These are phyloP conservation scores for Xenopus borealis DNA, from an alignment of 2,113 vertebrate species.

Conservation along the genomic window DNA sequence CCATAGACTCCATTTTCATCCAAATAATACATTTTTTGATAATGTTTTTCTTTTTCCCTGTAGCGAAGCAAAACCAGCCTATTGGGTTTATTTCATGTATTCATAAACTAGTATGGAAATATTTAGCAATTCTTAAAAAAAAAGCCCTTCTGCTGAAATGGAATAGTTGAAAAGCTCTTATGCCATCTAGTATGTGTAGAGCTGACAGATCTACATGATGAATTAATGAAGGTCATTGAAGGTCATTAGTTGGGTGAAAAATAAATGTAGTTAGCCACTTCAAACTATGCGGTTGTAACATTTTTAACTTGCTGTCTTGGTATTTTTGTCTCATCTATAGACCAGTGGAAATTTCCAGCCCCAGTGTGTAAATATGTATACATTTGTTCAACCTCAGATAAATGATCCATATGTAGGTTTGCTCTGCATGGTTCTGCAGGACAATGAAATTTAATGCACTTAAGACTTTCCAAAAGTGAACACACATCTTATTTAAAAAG, in stretches of 20 bases:
- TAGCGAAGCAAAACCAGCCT: no score
- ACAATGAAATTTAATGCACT: slow-evolving; percentile 82
- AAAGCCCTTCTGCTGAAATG: no score
- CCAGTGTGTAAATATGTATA: neutral
- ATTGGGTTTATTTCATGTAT: no score
- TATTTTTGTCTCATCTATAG: neutral
- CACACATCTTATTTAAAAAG: slow-evolving; percentile 73
- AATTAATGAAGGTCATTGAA: neutral
- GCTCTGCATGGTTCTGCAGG: slow-evolving; percentile 77
- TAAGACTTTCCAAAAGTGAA: slow-evolving; percentile 75
- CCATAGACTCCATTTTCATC: no score
- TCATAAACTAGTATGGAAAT: no score
- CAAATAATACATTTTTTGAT: no score
- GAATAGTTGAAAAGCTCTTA: no score
- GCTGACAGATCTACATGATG: neutral
- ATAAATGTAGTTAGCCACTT: neutral
- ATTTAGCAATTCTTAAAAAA: no score
- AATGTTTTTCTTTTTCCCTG: no score
- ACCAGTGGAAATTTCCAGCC: neutral
- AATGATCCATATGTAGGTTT: slow-evolving; percentile 78
- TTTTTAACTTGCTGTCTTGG: neutral
- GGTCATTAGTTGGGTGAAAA: neutral
- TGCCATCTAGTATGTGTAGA: neutral
- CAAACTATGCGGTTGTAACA: neutral
- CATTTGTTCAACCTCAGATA: slow-evolving; percentile 62